Evolutionary conservation across 2,888 invertebrate genomes (phyloP).

Genomic region (Caenorhabditis imperialis): DNA sequence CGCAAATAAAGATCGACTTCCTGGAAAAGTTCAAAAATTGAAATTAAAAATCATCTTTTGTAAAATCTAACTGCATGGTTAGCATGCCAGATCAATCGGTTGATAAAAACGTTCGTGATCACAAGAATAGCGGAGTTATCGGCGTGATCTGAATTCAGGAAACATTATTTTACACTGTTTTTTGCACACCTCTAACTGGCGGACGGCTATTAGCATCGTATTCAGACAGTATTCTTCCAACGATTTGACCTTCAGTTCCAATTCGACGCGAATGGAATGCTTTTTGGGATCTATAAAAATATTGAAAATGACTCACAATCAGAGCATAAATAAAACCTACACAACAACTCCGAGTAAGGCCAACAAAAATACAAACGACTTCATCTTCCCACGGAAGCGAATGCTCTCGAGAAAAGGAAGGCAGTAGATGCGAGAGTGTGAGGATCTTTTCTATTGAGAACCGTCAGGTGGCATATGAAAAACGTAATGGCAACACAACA

Average conservation of each 20-base stretch:
- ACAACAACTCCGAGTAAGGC: background rate
- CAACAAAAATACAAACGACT: slow-evolving; percentile 5
- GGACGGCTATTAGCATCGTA: slow-evolving; percentile 72
- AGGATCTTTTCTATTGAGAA: background rate
- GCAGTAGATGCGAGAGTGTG: background rate
- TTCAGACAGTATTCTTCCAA: slow-evolving; percentile 67
- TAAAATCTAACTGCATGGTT: slow-evolving; percentile 62
- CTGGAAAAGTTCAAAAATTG: slow-evolving; percentile 58
- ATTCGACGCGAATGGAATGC: slow-evolving; percentile 64
- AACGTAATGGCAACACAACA: slow-evolving; percentile 7
- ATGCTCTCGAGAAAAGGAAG: slow-evolving; percentile 2
- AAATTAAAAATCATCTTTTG: no score
- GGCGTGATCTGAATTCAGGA: slow-evolving; percentile 63
- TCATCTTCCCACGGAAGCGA: background rate
- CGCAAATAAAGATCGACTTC: slow-evolving; percentile 76
- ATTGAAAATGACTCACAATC: background rate
- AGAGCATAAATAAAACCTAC: background rate
- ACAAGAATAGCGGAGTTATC: slow-evolving; percentile 73
- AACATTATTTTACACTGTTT: background rate
- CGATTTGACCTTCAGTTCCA: slow-evolving; percentile 69
- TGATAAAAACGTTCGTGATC: slow-evolving; percentile 72
- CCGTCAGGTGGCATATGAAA: slow-evolving; percentile 21
- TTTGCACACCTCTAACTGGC: slow-evolving; percentile 71
- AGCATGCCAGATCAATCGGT: slow-evolving; percentile 71
- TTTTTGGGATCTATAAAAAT: slow-evolving; percentile 29